Evolutionary conservation across 2,888 invertebrate species (phyloP).

Genomic region (Oeneis ivallda): DNA sequence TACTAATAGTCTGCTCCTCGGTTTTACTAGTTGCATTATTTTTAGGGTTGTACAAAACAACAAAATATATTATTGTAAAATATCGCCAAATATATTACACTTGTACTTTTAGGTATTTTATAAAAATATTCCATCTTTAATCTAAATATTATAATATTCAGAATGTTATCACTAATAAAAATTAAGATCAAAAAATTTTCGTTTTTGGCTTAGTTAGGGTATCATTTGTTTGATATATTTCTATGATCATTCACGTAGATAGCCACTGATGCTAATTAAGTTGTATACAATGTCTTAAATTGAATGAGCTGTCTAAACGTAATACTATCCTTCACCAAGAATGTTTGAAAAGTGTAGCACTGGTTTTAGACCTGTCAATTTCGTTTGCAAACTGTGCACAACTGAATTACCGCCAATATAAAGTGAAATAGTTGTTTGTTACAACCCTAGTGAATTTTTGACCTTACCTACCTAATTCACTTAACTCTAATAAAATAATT

Average conservation of each 20-base stretch:
- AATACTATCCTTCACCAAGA: no score
- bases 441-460: conserved; percentile 2
- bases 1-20: no score
- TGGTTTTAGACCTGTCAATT: no score
- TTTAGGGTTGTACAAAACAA: background rate
- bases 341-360: no score
- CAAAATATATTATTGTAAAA: background rate
- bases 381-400: no score
- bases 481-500: conserved; percentile 13
- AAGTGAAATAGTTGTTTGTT: background rate
- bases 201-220: background rate
- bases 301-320: no score
- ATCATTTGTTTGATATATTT: no score
- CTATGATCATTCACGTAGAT: background rate
- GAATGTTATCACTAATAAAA: no score
- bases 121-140: background rate
- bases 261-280: background rate
- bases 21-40: background rate
- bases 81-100: background rate
- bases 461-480: background rate
- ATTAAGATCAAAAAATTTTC: no score
- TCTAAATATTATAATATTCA: no score
- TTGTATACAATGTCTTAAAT: no score
- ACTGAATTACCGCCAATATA: no score
- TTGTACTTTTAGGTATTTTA: background rate